Percentiles rank a stretch among this genome's conserved stretches.
Conservation (phyloP, 1,140 invertebrate genomes). For the Papilio helenus region DNA sequence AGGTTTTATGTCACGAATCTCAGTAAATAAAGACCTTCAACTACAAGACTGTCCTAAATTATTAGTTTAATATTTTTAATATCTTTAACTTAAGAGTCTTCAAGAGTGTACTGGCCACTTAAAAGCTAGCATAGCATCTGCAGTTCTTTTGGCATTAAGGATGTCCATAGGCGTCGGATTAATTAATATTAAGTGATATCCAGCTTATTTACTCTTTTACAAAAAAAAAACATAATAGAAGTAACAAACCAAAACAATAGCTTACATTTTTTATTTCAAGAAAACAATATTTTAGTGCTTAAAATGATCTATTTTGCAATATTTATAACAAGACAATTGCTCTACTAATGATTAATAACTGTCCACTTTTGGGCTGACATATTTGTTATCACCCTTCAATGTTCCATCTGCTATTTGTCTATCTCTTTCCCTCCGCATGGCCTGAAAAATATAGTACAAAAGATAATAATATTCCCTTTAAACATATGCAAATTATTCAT, state of each 20-base stretch:
- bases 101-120: background rate
- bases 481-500: background rate
- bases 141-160: no score
- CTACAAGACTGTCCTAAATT: no score
- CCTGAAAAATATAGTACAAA: conserved; percentile 57
- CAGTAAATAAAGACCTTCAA: no score
- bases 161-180: no score
- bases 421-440: conserved; percentile 83
- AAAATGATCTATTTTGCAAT: conserved; percentile 42
- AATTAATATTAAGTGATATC: no score
- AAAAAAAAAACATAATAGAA: background rate
- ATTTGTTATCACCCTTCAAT: conserved; percentile 72
- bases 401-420: conserved; percentile 80
- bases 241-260: conserved; percentile 1
- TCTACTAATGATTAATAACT: conserved; percentile 59
- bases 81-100: no score
- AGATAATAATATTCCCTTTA: background rate
- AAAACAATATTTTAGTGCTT: conserved; percentile 29
- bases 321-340: conserved; percentile 41
- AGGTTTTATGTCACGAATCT: background rate
- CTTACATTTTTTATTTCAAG: conserved; percentile 38
- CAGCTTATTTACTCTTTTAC: no score
- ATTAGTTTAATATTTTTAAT: no score
- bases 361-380: conserved; percentile 67
- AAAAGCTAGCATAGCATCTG: no score